Evolutionary conservation across 2,888 invertebrate species (phyloP).

Genomic region (Hoplodrina ambigua): DNA sequence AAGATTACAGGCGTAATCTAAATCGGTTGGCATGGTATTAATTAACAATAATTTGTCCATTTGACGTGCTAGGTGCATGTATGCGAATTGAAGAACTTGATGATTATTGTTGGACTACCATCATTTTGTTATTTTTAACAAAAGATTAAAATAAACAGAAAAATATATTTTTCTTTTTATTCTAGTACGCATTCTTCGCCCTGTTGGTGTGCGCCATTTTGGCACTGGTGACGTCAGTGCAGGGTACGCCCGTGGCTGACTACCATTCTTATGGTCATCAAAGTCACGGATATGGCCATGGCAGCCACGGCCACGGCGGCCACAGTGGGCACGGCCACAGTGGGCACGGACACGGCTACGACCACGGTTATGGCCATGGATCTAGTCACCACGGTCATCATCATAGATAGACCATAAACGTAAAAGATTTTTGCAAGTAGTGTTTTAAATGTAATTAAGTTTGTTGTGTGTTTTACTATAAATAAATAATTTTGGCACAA

Average conservation of each 20-base stretch:
- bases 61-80: too few relatives aligned
- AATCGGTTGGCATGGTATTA: too few relatives aligned
- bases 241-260: constrained; percentile 14
- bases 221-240: constrained; percentile 28
- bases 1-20: too few relatives aligned
- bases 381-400: constrained; percentile 6
- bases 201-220: constrained; percentile 35
- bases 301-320: neutral
- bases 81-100: too few relatives aligned
- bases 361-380: neutral
- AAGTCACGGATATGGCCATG: constrained; percentile 3
- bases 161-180: neutral
- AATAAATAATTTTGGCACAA: constrained; percentile 5
- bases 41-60: too few relatives aligned
- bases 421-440: neutral
- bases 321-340: neutral
- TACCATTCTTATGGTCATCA: neutral
- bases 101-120: too few relatives aligned
- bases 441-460: neutral
- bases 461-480: neutral
- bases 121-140: too few relatives aligned
- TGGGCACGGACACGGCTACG: neutral
- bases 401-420: neutral
- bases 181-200: constrained; percentile 38
- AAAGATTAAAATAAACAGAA: neutral